Conservation (phyloP, 2,113 vertebrate species). For the Corythornis vintsioides region DNA sequence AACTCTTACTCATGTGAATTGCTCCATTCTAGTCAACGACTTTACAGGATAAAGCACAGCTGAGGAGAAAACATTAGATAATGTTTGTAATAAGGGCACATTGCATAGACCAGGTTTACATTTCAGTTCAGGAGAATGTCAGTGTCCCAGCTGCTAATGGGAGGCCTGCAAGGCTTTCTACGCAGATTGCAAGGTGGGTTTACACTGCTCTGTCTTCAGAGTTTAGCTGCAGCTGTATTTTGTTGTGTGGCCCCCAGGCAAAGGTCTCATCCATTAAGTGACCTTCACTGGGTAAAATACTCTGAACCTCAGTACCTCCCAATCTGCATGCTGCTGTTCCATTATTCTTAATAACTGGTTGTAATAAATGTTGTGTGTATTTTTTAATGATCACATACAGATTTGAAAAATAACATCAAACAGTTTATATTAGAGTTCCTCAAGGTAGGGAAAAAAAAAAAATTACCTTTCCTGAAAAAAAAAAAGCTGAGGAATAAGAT, state of each 20-base stretch:
- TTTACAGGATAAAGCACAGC: conserved; percentile 8
- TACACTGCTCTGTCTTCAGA: background rate
- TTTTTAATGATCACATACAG: background rate
- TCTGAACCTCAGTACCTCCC: background rate
- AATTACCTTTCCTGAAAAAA: background rate
- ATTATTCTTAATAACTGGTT: background rate
- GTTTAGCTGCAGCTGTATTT: background rate
- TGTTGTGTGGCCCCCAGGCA: background rate
- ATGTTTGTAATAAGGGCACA: background rate
- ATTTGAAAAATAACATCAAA: background rate
- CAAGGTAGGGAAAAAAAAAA: background rate
- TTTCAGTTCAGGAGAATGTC: background rate
- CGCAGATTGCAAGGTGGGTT: background rate
- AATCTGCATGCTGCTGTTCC: background rate
- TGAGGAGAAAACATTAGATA: background rate
- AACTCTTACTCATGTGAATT: background rate
- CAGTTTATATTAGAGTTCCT: background rate
- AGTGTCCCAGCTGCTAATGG: background rate
- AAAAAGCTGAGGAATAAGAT: background rate
- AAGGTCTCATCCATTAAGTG: background rate
- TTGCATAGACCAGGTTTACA: background rate
- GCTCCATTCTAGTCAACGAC: background rate
- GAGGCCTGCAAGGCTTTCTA: background rate
- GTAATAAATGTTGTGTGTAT: background rate
- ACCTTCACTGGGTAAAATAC: background rate